Evolutionary conservation across 2,888 invertebrate genomes (phyloP), one percentile per base, ranked within the genome.

Genomic region (Cephus runcator): DNA sequence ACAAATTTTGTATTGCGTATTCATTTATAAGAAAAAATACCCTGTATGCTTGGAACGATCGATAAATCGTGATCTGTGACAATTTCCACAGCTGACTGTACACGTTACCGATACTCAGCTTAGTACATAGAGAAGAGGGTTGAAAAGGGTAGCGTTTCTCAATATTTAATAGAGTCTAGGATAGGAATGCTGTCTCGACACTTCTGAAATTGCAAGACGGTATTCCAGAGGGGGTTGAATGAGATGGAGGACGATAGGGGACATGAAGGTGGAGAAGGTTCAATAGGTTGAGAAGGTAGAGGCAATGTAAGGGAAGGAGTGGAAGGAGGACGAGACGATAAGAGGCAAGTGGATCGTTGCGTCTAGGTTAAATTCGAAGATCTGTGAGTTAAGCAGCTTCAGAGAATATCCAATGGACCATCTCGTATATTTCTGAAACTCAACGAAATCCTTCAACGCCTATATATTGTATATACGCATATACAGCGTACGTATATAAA

Each of bases 111-210:
- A 73, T 69, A 76, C 1, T 1, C 4, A 15, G 4, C 6, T 40
- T 40, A 23, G 69, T 80, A 77, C 80, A 80, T 80, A 56, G 77
- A 77, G 81, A 75, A 77, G 79, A 81, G 83, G 82, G 85, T 81
- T 79, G 73, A 82, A 80, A 82, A 83, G 84, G 84, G 83, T 83
- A 84, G 84, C 85, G 85, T 89, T 88, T 86, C 89, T 91, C 90
- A 90, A 91, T 91, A 90, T 91, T 91, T 91, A 90, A 91, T 90
- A 90, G 88, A 88, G 88, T 89, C 89, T 88, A 87, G 88, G 82
- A 85, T 86, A 77, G 81, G 88, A 89, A 87, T 89, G 90, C 90
- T 90, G 89, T 86, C 89, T 90, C 91, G 89, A 90, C 90, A 91
- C 88, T 91, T 89, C 85, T 89, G 88, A 89, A 91, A 91, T 91